phyloP scores from a whole-genome alignment of 1,140 invertebrate species.

The Glossosoma conforme region DNA sequence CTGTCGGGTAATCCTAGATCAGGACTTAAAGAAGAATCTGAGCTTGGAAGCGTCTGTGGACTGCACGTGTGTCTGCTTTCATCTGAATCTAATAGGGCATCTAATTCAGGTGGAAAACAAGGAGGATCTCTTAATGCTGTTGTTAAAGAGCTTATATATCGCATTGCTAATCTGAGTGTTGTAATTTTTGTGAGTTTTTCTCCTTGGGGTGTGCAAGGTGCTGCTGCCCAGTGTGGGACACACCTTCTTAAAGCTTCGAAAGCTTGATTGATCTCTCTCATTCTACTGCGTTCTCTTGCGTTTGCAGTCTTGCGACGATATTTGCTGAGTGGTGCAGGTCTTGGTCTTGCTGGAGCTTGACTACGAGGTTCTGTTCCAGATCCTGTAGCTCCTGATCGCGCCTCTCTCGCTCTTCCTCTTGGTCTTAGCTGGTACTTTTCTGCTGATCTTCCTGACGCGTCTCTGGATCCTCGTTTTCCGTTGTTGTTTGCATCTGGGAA shows the following conservation, averaged over 20 bases:
- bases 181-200: slow-evolving; percentile 87
- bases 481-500: slow-evolving; percentile 30
- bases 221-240: slow-evolving; percentile 59
- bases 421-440: slow-evolving; percentile 46
- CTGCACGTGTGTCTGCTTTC: slow-evolving; percentile 28
- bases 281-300: slow-evolving; percentile 75
- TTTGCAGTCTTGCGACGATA: slow-evolving; percentile 87
- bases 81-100: slow-evolving; percentile 23
- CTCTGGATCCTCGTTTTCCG: slow-evolving; percentile 18
- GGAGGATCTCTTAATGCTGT: slow-evolving; percentile 35
- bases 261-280: slow-evolving; percentile 84
- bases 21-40: slow-evolving; percentile 23
- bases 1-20: slow-evolving; percentile 28
- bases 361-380: slow-evolving; percentile 4
- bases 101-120: slow-evolving; percentile 19
- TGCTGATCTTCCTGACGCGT: slow-evolving; percentile 27
- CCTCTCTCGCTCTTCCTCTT: slow-evolving; percentile 4
- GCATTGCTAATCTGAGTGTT: slow-evolving; percentile 79
- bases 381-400: slow-evolving; percentile 17
- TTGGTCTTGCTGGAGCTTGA: slow-evolving; percentile 51
- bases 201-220: slow-evolving; percentile 48
- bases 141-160: slow-evolving; percentile 71
- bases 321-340: slow-evolving; percentile 80
- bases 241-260: slow-evolving; percentile 74
- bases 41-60: slow-evolving; percentile 22